Evolutionary conservation across 2,113 vertebrate species (phyloP).

Genomic region (Lepus europaeus): DNA sequence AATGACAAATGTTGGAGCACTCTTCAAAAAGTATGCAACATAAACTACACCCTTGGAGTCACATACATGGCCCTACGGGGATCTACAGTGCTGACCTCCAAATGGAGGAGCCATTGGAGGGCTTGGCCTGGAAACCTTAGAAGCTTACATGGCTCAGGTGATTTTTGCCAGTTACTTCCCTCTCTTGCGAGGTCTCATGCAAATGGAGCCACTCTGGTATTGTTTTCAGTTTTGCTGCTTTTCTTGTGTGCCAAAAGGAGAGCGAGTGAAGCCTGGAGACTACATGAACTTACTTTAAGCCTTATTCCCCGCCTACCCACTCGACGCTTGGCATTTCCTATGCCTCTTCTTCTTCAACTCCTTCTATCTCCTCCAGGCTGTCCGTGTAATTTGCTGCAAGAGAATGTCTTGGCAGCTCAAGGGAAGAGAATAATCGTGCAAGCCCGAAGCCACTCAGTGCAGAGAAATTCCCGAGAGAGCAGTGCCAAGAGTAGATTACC

Average conservation of each 20-base stretch:
- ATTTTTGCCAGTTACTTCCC: too few relatives aligned
- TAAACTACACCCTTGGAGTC: fast-evolving
- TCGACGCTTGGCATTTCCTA: not conserved
- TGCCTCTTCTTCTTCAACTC: not conserved
- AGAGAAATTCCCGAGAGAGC: not conserved
- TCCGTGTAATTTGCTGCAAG: not conserved
- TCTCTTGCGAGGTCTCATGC: not conserved
- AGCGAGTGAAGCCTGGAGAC: not conserved
- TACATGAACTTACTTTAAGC: fast-evolving
- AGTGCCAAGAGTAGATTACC: not conserved
- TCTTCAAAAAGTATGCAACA: not conserved
- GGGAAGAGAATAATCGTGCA: not conserved
- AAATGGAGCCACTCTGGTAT: fast-evolving
- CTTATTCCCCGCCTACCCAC: fast-evolving
- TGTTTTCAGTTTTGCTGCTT: fast-evolving
- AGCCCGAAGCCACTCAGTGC: not conserved
- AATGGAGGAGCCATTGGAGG: not conserved
- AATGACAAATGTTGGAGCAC: not conserved
- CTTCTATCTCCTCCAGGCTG: not conserved
- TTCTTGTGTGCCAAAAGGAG: not conserved
- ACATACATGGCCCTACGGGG: fast-evolving
- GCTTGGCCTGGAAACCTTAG: not conserved
- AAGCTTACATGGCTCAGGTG: too few relatives aligned
- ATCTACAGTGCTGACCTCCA: not conserved
- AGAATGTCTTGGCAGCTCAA: not conserved